These are phyloP conservation scores for Speoplatyrhinus poulsoni DNA, from an alignment of 2,113 vertebrate species.

Conservation along the genomic window DNA sequence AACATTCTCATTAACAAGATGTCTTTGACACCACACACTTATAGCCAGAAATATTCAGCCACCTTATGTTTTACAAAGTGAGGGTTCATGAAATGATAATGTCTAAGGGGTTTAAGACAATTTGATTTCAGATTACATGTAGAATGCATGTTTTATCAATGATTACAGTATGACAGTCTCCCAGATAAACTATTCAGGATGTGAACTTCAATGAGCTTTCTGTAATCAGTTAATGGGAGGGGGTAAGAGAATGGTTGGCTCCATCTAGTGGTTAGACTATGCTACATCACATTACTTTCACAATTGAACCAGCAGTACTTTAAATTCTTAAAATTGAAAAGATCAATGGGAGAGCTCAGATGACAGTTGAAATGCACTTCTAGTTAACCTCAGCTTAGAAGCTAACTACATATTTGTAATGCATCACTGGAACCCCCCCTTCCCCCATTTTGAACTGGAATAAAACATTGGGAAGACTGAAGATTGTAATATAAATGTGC, in stretches of 20 bases:
- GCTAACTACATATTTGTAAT: conserved; percentile 30
- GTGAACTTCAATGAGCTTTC: not conserved
- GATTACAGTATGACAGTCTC: not conserved
- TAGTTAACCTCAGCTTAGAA: conserved; percentile 57
- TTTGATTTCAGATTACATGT: too few species aligned
- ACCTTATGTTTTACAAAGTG: conserved; percentile 4
- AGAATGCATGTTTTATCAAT: conserved; percentile 1
- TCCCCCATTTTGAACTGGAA: conserved; percentile 70
- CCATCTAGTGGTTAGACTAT: conserved; percentile 56
- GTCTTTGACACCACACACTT: conserved; percentile 31
- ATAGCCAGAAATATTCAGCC: conserved; percentile 34
- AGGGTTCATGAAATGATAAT: conserved; percentile 13
- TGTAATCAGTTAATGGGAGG: not conserved
- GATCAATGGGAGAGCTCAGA: not conserved
- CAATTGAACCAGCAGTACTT: conserved; percentile 18
- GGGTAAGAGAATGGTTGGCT: conserved; percentile 2
- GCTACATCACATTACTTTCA: conserved; percentile 31
- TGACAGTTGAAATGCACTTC: conserved; percentile 34
- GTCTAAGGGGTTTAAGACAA: not conserved
- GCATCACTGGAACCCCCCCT: conserved; percentile 67
- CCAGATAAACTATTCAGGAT: not conserved
- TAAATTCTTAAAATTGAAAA: too few species aligned
- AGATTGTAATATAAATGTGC: conserved; percentile 86
- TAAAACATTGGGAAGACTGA: conserved; percentile 77
- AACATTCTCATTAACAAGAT: conserved; percentile 42